A percentile compares a stretch with the other conserved stretches of the same genome.
phyloP scores from a whole-genome alignment of 2,797 vertebrate species.

The Galago senegalensis region DNA sequence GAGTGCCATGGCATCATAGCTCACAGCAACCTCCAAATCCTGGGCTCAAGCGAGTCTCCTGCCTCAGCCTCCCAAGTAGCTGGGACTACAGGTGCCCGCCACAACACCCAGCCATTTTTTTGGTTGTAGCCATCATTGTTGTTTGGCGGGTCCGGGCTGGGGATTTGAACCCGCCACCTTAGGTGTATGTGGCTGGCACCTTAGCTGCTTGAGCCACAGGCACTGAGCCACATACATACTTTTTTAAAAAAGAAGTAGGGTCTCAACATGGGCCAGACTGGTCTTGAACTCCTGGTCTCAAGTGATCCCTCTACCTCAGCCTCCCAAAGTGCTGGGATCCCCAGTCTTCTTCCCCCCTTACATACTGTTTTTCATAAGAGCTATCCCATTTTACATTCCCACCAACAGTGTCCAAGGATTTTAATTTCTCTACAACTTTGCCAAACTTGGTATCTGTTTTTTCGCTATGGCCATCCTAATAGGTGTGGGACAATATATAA shows the following conservation, averaged over 20 bases:
- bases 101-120: too few relatives aligned
- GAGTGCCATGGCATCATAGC: too few relatives aligned
- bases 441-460: neutral
- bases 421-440: neutral
- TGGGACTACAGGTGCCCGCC: too few relatives aligned
- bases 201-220: too few relatives aligned
- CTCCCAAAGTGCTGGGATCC: neutral
- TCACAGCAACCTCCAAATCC: too few relatives aligned
- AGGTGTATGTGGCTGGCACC: too few relatives aligned
- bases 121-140: too few relatives aligned
- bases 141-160: too few relatives aligned
- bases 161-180: too few relatives aligned
- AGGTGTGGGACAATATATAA: neutral
- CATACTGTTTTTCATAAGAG: neutral
- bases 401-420: neutral
- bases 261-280: neutral
- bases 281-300: neutral
- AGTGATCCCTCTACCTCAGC: neutral
- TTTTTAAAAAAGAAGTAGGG: neutral
- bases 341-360: too few relatives aligned
- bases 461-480: neutral
- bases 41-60: too few relatives aligned
- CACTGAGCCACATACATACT: neutral
- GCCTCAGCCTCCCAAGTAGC: too few relatives aligned
- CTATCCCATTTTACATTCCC: neutral